Evolutionary conservation across 2,888 invertebrate species (phyloP).

Genomic region (Cosmopolites sordidus): DNA sequence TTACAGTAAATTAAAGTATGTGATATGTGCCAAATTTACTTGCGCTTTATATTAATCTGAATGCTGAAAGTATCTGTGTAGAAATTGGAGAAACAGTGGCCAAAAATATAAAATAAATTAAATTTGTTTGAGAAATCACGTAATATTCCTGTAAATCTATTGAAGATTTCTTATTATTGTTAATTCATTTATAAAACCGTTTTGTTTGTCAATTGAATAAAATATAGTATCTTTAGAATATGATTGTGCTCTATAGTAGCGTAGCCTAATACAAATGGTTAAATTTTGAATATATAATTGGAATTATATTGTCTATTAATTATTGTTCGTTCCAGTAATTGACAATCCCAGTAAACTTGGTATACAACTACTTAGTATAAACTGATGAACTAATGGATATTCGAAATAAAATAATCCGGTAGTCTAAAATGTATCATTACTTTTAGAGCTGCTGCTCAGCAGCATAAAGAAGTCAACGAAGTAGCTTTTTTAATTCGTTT

Average conservation of each 20-base stretch:
- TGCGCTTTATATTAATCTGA: conserved; percentile 44
- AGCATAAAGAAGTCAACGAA: no score
- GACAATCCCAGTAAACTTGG: no score
- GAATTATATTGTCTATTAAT: neutral
- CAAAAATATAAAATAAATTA: neutral
- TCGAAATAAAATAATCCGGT: no score
- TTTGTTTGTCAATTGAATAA: neutral
- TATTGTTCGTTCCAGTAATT: no score
- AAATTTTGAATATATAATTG: conserved; percentile 2
- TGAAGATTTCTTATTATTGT: neutral
- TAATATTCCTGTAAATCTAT: neutral
- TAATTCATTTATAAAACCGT: neutral
- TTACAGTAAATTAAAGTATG: conserved; percentile 40
- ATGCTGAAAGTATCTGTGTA: conserved; percentile 15
- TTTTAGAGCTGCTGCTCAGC: no score
- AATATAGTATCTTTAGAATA: neutral
- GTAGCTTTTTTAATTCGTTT: no score
- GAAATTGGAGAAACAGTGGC: neutral
- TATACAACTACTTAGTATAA: no score
- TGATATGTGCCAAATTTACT: conserved; percentile 48
- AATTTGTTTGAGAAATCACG: neutral
- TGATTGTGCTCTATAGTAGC: neutral
- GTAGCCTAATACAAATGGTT: neutral
- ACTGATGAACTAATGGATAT: no score
- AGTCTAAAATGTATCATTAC: no score